Percentiles rank a stretch among this genome's conserved stretches.
Evolutionary conservation across 1,140 invertebrate species (phyloP).

Genomic region (Cydia splendana): DNA sequence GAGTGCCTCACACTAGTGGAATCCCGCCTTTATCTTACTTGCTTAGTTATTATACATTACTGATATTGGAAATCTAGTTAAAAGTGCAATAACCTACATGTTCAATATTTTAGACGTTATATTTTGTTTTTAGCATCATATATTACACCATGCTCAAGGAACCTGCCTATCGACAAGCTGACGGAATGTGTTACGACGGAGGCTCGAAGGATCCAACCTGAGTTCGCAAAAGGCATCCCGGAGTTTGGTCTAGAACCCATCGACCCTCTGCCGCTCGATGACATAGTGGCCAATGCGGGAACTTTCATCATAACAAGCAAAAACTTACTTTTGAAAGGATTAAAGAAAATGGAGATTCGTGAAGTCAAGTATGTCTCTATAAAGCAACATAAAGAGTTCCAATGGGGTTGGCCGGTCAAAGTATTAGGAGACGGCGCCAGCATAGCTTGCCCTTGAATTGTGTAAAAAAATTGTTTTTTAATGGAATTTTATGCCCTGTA

Average conservation of each 20-base stretch:
- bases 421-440: too few relatives aligned
- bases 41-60: too few relatives aligned
- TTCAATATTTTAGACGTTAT: not conserved
- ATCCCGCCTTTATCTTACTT: too few relatives aligned
- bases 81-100: too few relatives aligned
- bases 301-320: conserved; percentile 16
- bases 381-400: not conserved
- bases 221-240: conserved; percentile 18
- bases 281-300: conserved; percentile 10
- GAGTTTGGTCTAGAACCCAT: conserved; percentile 1
- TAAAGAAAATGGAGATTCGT: conserved; percentile 21
- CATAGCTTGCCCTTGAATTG: too few relatives aligned
- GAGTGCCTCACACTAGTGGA: too few relatives aligned
- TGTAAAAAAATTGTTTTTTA: too few relatives aligned
- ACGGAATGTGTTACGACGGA: conserved; percentile 3
- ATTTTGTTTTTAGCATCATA: conserved; percentile 12
- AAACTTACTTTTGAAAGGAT: not conserved
- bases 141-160: conserved; percentile 13
- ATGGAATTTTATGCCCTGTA: too few relatives aligned
- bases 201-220: not conserved
- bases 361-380: conserved; percentile 17
- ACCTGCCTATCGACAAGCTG: not conserved
- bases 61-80: too few relatives aligned
- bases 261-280: conserved; percentile 12
- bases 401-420: too few relatives aligned